These are phyloP conservation scores for Cephus sareptanus DNA, from an alignment of 2,888 invertebrate species.

Conservation along the genomic window DNA sequence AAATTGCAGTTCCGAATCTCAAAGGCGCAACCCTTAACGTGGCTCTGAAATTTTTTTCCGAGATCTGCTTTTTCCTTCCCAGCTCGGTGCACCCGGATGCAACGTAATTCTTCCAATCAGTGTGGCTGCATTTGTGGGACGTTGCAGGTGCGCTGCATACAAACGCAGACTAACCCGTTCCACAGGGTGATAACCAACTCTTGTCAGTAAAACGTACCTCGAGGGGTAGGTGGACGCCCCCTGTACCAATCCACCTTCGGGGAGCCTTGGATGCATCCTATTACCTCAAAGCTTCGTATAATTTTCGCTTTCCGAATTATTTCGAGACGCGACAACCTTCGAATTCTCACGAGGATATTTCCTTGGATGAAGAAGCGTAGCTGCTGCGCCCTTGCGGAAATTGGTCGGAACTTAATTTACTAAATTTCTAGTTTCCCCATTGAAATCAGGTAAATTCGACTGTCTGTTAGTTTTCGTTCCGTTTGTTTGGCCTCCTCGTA, in stretches of 20 bases:
- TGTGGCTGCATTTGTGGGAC: slow-evolving; percentile 6
- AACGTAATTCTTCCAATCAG: slow-evolving; percentile 34
- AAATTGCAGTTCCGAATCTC: neutral
- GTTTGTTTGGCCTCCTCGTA: slow-evolving; percentile 9
- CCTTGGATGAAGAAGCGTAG: neutral
- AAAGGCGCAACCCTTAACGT: neutral
- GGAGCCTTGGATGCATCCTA: slow-evolving; percentile 20
- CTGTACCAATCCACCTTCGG: neutral
- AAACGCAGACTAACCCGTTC: slow-evolving; percentile 12
- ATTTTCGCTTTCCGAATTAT: slow-evolving; percentile 36
- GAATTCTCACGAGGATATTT: neutral
- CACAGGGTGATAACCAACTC: neutral
- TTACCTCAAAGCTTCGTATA: slow-evolving; percentile 32
- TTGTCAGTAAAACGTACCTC: neutral
- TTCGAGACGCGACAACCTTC: slow-evolving; percentile 24
- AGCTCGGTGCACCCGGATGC: slow-evolving; percentile 14
- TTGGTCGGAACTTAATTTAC: slow-evolving; percentile 25
- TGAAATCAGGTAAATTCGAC: slow-evolving; percentile 54
- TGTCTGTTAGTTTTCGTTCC: slow-evolving; percentile 35
- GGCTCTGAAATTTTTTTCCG: neutral
- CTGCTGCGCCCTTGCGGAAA: slow-evolving; percentile 34
- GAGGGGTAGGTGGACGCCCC: neutral
- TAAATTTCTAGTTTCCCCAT: slow-evolving; percentile 22
- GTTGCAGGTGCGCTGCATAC: slow-evolving; percentile 24
- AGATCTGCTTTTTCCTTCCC: slow-evolving; percentile 15